Evolutionary conservation across 2,888 invertebrate species (phyloP).

Genomic region (Neoaliturus tenellus): DNA sequence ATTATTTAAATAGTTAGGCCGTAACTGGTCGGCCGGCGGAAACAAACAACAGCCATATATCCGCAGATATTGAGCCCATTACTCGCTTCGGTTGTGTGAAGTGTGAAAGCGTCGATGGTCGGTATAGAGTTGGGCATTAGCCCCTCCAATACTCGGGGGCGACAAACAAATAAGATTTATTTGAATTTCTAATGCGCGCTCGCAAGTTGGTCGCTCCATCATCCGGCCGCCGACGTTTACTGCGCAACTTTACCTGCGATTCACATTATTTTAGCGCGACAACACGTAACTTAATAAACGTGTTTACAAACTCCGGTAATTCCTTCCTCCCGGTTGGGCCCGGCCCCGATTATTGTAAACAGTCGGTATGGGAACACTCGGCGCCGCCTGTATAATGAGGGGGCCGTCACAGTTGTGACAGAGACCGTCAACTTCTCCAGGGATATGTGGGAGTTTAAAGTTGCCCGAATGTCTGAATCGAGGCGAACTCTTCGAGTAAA

Average conservation of each 20-base stretch:
- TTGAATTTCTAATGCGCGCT: constrained; percentile 56
- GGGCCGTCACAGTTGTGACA: not conserved
- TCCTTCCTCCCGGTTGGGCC: not conserved
- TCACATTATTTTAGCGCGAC: constrained; percentile 46
- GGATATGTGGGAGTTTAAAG: not conserved
- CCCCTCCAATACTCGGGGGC: constrained; percentile 28
- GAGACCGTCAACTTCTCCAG: not conserved
- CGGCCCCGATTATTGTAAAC: constrained; percentile 16
- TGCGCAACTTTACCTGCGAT: constrained; percentile 44
- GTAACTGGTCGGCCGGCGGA: not conserved
- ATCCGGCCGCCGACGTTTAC: constrained; percentile 52
- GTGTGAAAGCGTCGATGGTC: not conserved
- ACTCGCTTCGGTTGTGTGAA: not conserved
- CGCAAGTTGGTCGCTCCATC: constrained; percentile 51
- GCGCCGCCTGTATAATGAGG: constrained; percentile 17
- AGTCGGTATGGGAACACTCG: not conserved
- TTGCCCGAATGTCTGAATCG: not conserved
- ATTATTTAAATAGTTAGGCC: no score
- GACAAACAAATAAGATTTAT: constrained; percentile 58
- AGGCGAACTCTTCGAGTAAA: not conserved
- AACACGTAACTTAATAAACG: constrained; percentile 52
- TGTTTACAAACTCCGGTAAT: constrained; percentile 47
- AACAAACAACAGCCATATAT: not conserved
- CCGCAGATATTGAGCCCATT: not conserved
- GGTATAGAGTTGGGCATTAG: not conserved